These are phyloP conservation scores for Chaetodon trifasciatus DNA, from an alignment of 2,797 vertebrate genomes.

Conservation along the genomic window DNA sequence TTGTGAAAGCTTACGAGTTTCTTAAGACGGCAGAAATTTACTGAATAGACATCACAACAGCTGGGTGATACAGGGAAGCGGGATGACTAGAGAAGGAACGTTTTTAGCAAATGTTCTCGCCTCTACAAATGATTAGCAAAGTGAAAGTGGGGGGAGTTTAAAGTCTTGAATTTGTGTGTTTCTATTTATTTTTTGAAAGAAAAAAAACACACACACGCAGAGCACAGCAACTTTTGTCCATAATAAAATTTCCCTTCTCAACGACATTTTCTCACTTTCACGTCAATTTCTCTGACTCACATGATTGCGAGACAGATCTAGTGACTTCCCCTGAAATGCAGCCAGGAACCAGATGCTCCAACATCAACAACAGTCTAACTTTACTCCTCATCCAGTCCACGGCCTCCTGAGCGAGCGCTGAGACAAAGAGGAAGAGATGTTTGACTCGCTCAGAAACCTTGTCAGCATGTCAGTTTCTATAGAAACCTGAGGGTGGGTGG, in stretches of 20 bases:
- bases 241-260: conserved; percentile 14
- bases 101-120: not conserved
- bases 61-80: conserved; percentile 25
- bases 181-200: not conserved
- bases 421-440: conserved; percentile 48
- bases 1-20: conserved; percentile 35
- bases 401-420: conserved; percentile 39
- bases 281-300: conserved; percentile 44
- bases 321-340: conserved; percentile 52
- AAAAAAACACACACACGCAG: not conserved
- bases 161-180: not conserved
- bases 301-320: conserved; percentile 20
- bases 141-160: not conserved
- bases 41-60: conserved; percentile 14
- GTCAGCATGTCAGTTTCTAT: conserved; percentile 74
- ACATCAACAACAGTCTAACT: conserved; percentile 42
- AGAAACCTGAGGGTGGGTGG: conserved; percentile 67
- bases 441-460: conserved; percentile 56
- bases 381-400: conserved; percentile 45
- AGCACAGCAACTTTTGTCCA: not conserved
- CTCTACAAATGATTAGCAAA: not conserved
- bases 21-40: conserved; percentile 35
- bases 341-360: conserved; percentile 50
- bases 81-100: conserved; percentile 14
- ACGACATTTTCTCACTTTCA: conserved; percentile 44